These are phyloP conservation scores for Pterobdella sp. DNA, from an alignment of 2,888 invertebrate species.

Conservation along the genomic window DNA sequence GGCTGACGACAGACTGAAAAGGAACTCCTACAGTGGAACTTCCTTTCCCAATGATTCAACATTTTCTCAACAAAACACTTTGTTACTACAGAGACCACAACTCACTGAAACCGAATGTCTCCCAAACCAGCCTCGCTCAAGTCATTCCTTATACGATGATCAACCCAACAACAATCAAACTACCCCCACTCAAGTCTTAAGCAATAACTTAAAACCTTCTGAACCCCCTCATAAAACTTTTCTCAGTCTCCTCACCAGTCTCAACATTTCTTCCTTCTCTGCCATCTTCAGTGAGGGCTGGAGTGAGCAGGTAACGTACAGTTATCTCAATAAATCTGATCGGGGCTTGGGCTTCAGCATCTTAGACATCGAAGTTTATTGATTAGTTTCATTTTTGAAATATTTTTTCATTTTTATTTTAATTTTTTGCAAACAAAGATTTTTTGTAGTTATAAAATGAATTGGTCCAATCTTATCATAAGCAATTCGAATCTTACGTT, in stretches of 20 bases:
- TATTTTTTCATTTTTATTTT: not conserved
- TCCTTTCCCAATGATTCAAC: not conserved
- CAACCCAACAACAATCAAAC: too few species aligned
- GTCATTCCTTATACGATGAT: too few species aligned
- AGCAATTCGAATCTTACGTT: not conserved
- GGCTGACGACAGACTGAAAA: not conserved
- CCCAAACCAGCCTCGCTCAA: not conserved
- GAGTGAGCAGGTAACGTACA: slow-evolving; percentile 91
- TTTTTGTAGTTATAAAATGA: not conserved
- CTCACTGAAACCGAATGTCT: not conserved
- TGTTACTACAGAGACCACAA: not conserved
- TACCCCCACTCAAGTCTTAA: not conserved
- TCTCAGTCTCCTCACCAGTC: slow-evolving; percentile 2
- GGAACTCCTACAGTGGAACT: not conserved
- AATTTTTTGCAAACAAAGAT: not conserved
- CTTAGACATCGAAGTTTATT: slow-evolving; percentile 61
- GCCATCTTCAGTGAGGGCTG: slow-evolving; percentile 54
- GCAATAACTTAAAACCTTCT: not conserved
- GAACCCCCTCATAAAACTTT: too few species aligned
- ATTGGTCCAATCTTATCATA: not conserved
- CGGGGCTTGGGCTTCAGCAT: slow-evolving; percentile 96
- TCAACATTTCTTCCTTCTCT: not conserved
- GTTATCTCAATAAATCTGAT: slow-evolving; percentile 90
- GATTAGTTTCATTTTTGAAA: not conserved
- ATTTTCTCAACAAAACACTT: not conserved